These are phyloP conservation scores for Pitta sordida DNA, from an alignment of 2,113 vertebrate genomes.

Conservation along the genomic window DNA sequence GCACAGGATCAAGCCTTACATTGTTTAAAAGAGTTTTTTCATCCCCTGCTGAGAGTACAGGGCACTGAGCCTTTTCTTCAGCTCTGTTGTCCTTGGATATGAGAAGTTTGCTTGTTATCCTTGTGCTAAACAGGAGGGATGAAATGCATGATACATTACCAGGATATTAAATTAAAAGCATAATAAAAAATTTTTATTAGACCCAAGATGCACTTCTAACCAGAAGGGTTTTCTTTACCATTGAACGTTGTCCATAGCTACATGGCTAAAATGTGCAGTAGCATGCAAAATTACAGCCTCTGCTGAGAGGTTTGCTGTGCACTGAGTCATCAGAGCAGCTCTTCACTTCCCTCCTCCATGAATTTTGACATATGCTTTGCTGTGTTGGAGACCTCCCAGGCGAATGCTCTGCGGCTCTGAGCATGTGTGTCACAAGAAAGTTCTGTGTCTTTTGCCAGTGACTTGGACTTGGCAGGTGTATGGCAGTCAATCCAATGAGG, in stretches of 20 bases:
- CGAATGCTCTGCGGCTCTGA: neutral
- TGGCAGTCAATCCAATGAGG: neutral
- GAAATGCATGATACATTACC: neutral
- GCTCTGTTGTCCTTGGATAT: neutral
- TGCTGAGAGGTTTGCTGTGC: neutral
- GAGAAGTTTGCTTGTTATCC: neutral
- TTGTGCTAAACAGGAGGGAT: neutral
- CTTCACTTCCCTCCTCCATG: neutral
- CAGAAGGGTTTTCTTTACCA: neutral
- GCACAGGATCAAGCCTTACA: neutral
- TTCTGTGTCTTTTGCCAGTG: neutral
- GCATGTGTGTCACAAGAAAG: neutral
- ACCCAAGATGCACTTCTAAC: neutral
- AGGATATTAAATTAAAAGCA: neutral
- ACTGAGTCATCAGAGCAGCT: neutral
- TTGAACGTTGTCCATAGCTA: neutral
- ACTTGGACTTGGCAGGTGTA: neutral
- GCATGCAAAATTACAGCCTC: neutral
- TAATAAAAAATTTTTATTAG: neutral
- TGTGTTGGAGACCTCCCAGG: neutral
- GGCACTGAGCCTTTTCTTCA: neutral
- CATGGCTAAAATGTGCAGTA: neutral
- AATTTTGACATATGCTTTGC: slow-evolving; percentile 17
- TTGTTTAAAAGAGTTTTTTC: neutral
- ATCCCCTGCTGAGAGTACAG: neutral